phyloP scores from a whole-genome alignment of 2,888 invertebrate genomes.

The Cylloceria caligata region DNA sequence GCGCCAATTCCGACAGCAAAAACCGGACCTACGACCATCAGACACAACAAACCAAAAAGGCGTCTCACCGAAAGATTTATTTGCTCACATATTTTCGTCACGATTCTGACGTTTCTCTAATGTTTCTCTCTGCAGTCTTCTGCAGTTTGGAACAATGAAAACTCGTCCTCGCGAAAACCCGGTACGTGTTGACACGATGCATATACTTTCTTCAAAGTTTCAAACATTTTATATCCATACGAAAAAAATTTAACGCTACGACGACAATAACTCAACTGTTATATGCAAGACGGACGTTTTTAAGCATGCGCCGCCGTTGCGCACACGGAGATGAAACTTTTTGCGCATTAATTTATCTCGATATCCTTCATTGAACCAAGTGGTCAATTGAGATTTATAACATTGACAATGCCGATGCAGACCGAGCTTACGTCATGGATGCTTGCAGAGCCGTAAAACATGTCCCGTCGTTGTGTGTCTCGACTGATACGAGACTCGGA shows the following conservation, averaged over 20 bases:
- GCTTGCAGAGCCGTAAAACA: conserved; percentile 56
- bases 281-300: conserved; percentile 13
- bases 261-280: conserved; percentile 63
- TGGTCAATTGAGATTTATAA: conserved; percentile 72
- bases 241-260: conserved; percentile 51
- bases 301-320: conserved; percentile 58
- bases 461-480: conserved; percentile 33
- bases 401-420: conserved; percentile 70
- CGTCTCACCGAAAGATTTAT: conserved; percentile 65
- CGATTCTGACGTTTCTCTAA: conserved; percentile 67
- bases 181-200: conserved; percentile 19
- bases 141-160: conserved; percentile 56
- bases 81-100: conserved; percentile 71
- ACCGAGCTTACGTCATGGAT: conserved; percentile 55
- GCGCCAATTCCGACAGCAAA: conserved; percentile 34
- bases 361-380: conserved; percentile 71
- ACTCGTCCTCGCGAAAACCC: conserved; percentile 52
- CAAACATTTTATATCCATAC: conserved; percentile 31
- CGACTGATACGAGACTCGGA: conserved; percentile 32
- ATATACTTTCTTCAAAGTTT: conserved; percentile 59
- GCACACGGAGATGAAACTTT: conserved; percentile 62
- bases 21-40: conserved; percentile 59
- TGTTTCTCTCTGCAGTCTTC: conserved; percentile 55
- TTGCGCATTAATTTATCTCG: conserved; percentile 70
- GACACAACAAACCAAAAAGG: conserved; percentile 45